Percentiles rank a stretch among this genome's conserved stretches.
phyloP scores from a whole-genome alignment of 2,797 vertebrate species.

The Diplodus puntazzo region DNA sequence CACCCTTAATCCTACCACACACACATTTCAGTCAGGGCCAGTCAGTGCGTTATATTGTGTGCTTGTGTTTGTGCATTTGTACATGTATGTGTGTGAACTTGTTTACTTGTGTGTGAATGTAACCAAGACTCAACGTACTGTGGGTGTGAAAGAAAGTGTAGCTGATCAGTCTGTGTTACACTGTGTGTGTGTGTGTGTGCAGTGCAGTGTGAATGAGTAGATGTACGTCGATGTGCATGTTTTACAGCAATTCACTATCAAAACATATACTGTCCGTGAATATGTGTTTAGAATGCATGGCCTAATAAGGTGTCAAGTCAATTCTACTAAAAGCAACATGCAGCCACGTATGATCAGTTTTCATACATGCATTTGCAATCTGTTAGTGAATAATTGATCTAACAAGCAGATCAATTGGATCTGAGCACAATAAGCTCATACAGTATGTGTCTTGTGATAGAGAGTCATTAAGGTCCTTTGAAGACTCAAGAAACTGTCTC shows the following conservation, averaged over 20 bases:
- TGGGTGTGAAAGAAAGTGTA: constrained; percentile 17
- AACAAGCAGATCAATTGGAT: constrained; percentile 75
- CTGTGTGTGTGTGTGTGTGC: not conserved
- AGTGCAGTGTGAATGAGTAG: constrained; percentile 3
- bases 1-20: constrained; percentile 95
- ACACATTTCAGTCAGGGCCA: constrained; percentile 67
- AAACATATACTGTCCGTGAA: constrained; percentile 44
- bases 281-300: constrained; percentile 50
- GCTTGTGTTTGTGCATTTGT: not conserved
- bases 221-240: constrained; percentile 3
- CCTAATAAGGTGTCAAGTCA: constrained; percentile 35
- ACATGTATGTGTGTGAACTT: not conserved
- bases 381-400: constrained; percentile 76
- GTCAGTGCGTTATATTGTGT: not conserved
- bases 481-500: constrained; percentile 31
- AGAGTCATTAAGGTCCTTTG: constrained; percentile 40
- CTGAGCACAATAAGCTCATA: constrained; percentile 42
- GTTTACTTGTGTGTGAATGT: constrained; percentile 6
- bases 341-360: constrained; percentile 45
- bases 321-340: constrained; percentile 63
- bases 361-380: constrained; percentile 62
- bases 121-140: not conserved
- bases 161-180: constrained; percentile 6
- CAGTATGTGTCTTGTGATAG: constrained; percentile 54
- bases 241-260: constrained; percentile 31